Base-by-base conservation (phyloP, 2,797 vertebrate species). In the Enteromius anoplus region DNA sequence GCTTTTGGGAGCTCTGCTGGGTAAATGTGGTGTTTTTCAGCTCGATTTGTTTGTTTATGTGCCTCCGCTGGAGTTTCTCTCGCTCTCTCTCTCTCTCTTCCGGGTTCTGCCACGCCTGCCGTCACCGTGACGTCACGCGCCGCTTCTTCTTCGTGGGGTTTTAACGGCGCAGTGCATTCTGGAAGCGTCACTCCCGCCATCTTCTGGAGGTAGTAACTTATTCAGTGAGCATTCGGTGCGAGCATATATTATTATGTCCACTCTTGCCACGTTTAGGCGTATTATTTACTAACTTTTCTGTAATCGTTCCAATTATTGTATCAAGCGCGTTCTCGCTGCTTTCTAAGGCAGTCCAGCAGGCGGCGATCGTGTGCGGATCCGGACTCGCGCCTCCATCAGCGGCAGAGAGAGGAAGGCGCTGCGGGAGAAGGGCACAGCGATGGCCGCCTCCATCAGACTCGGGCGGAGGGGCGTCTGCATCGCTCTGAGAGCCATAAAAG, bases 371-470 rank as follows among this genome's bases (percentile, higher is more conserved):
- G 17, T 1, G 26, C 29, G 0, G 2, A 0, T 5, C 23, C n/a
- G 1, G 3, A 2, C 40, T 1, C 12, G 40, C 5, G 32, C 19
- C 71, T 32, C 26, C 6, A 2, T 11, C 11, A 45, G 26, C 53
- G 53, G 37, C 21, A 26, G 37, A 34, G n/a, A 19, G 71, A 55
- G 21, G 71, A 55, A 55, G 12, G 5, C 29, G 53, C 53, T 9
- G 49, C 3, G 19, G 7, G 2, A 23, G 65, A 89, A 93, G 92
- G 93, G 89, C 91, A 89, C 92, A 80, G 93, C 92, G 88, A 95
- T 95, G 95, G 95, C 95, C 88, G 92, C 94, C 87, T 95, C 95
- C 93, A 92, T 95, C 85, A 92, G 91, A 82, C 84, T 95, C 87
- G 92, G 93, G 90, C 93, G 90, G 90, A 93, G 89, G 71, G 91